Percentiles rank a stretch among this genome's conserved stretches.
These are phyloP conservation scores for Eurytoma adleriae DNA, from an alignment of 2,888 invertebrate genomes.

Conservation along the genomic window DNA sequence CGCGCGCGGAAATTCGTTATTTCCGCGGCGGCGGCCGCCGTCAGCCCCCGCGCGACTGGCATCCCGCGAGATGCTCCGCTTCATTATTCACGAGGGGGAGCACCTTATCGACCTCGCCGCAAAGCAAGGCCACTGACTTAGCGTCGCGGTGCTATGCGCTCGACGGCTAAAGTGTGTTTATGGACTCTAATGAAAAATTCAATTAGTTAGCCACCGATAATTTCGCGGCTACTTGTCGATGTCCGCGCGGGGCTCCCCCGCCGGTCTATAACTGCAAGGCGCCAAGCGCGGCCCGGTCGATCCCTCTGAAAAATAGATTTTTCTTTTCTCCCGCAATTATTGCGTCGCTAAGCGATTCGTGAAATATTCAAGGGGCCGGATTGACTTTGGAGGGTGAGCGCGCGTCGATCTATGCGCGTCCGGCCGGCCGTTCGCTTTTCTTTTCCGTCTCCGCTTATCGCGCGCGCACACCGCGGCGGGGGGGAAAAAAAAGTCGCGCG, in stretches of 20 bases:
- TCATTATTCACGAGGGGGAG: constrained; percentile 64
- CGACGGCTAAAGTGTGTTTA: constrained; percentile 44
- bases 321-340: not conserved
- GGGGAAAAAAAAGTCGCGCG: not conserved
- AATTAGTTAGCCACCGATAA: constrained; percentile 24
- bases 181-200: constrained; percentile 49
- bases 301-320: not conserved
- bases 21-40: not conserved
- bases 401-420: not conserved
- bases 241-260: not conserved
- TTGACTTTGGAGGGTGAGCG: not conserved
- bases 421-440: too few species aligned
- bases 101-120: constrained; percentile 63
- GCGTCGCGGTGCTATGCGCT: constrained; percentile 55
- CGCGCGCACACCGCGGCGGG: not conserved
- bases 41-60: constrained; percentile 54
- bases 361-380: too few species aligned
- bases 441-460: too few species aligned
- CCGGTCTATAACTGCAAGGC: not conserved
- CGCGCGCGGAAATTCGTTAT: constrained; percentile 14
- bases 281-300: too few species aligned
- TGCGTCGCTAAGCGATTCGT: too few species aligned
- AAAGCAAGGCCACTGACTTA: constrained; percentile 47
- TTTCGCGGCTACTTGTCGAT: not conserved
- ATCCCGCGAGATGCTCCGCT: constrained; percentile 63